Conservation (phyloP, 92 coral and sea anemone species). For the Umimayanthus chanpuru region DNA sequence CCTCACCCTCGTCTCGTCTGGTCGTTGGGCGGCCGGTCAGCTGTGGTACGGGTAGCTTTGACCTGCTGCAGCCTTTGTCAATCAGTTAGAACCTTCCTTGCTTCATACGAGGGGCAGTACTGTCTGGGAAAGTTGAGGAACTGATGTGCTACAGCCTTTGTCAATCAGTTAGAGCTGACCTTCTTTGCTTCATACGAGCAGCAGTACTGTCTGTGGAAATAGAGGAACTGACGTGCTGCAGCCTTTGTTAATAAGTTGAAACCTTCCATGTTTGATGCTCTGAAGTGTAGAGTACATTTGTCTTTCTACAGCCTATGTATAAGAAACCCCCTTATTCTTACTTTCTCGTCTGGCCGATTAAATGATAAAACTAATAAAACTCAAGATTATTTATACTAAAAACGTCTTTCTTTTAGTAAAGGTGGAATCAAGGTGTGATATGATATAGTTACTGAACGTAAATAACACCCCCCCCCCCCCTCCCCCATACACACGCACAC, state of each 20-base stretch:
- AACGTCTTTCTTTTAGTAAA: too few species aligned
- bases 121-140: constrained; percentile 86
- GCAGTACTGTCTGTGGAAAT: constrained; percentile 89
- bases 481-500: too few species aligned
- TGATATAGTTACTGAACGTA: too few species aligned
- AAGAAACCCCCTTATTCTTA: too few species aligned
- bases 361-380: too few species aligned
- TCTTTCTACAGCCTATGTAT: not conserved
- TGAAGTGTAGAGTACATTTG: not conserved
- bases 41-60: constrained; percentile 95
- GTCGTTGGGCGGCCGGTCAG: constrained; percentile 94
- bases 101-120: constrained; percentile 75
- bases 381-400: too few species aligned
- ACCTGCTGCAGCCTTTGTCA: constrained; percentile 73
- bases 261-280: not conserved
- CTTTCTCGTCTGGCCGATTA: too few species aligned
- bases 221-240: constrained; percentile 76
- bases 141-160: constrained; percentile 77
- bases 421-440: too few species aligned
- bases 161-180: not conserved
- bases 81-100: not conserved
- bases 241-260: constrained; percentile 41
- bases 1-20: constrained; percentile 92
- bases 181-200: constrained; percentile 35
- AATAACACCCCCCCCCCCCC: too few species aligned